Base-by-base conservation (phyloP, 2,797 vertebrate species). In the Macroramphosus scolopax region DNA sequence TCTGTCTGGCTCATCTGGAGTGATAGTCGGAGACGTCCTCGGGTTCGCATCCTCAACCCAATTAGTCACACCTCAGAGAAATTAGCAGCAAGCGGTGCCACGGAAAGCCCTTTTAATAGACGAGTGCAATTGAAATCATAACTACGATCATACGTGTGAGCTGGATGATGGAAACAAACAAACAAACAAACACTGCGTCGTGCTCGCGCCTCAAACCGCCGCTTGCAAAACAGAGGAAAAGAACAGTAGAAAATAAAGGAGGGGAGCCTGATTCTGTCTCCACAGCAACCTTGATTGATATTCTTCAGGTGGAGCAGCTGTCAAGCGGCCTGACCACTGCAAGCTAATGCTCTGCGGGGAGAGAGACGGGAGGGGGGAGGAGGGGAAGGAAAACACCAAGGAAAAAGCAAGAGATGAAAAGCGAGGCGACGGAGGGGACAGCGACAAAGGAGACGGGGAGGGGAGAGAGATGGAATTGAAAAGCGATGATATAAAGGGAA, bases 241-340 rank as follows among this genome's bases (percentile, higher is more conserved):
- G 29, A 42, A 12, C 40, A 22, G 17, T 35, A 52, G 38, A 43
- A 59, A 72, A 74, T 40, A 57, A 68, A 72, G 32, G 50, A 76
- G 67, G 43, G 60, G 75, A 65, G 67, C 55, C 68, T 78, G 77
- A 57, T 63, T 89, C 72, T 46, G 85, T 96, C 90, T 92, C 93
- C 91, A 94, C 90, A 87, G 93, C 88, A 92, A 95, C 90, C 77
- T 88, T 89, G 88, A 81, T 92, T 93, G 90, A 73, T 87, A 89
- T 93, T 90, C 90, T 90, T 91, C 90, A 93, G 92, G 91, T 92
- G 81, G 78, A 89, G 84, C 78, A 85, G 84, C 90, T 87, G 90
- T 88, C 90, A 91, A 83, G 89, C 75, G 81, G 84, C 87, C 80
- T 82, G 89, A 87, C 78, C 82, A 82, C 89, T 83, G 81, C 81